phyloP scores from a whole-genome alignment of 92 coral and sea anemone species.

The Galaxea fascicularis region DNA sequence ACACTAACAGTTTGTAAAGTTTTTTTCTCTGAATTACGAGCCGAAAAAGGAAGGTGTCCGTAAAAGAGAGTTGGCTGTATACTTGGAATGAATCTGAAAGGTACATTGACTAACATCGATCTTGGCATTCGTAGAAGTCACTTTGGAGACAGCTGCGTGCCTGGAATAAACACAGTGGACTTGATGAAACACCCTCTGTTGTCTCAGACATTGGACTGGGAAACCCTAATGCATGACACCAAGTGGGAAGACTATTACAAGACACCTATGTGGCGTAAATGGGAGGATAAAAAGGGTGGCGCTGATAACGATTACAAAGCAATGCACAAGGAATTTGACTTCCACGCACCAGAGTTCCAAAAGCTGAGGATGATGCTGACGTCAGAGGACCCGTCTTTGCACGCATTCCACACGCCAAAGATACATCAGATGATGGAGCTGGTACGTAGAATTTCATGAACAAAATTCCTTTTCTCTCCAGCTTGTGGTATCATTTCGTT shows the following conservation, averaged over 20 bases:
- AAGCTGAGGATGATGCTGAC: neutral
- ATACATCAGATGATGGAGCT: constrained; percentile 4
- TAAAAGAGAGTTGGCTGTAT: too few relatives aligned
- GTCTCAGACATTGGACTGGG: constrained; percentile 42
- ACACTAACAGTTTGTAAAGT: too few relatives aligned
- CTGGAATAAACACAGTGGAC: constrained; percentile 37
- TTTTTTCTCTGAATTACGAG: too few relatives aligned
- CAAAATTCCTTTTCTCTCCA: too few relatives aligned
- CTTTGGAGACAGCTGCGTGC: constrained; percentile 45
- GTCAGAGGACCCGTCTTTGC: neutral
- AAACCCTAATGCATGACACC: neutral
- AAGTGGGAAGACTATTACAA: constrained; percentile 27
- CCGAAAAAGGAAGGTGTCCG: too few relatives aligned
- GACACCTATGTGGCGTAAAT: constrained; percentile 30
- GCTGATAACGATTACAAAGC: neutral
- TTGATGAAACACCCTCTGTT: constrained; percentile 11
- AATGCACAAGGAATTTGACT: constrained; percentile 17
- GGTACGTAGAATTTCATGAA: neutral
- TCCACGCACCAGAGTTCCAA: constrained; percentile 21
- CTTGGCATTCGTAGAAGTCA: constrained; percentile 9
- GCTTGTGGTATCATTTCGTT: too few relatives aligned
- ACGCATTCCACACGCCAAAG: neutral
- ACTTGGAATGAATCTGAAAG: neutral
- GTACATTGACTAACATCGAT: neutral
- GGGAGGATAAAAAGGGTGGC: constrained; percentile 28